Evolutionary conservation across 2,113 vertebrate species (phyloP).

Genomic region (Zingel zingel): DNA sequence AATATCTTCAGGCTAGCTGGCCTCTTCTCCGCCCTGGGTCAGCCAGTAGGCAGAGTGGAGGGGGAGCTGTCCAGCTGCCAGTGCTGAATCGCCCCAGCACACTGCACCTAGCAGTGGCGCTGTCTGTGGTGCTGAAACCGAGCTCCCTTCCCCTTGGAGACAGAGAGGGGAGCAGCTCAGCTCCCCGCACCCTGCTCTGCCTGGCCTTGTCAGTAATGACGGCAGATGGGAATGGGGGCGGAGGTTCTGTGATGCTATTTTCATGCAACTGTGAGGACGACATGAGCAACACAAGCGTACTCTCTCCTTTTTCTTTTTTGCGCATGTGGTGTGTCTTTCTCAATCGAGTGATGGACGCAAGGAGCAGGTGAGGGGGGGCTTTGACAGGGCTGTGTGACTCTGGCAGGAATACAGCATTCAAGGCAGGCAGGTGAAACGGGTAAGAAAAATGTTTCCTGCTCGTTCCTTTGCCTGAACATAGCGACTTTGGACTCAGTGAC

Average conservation of each 20-base stretch:
- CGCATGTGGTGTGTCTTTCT: constrained; percentile 26
- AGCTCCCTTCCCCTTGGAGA: neutral
- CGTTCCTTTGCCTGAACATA: constrained; percentile 41
- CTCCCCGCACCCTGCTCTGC: neutral
- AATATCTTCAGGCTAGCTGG: constrained; percentile 32
- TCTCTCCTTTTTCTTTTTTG: neutral
- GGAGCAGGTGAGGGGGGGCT: neutral
- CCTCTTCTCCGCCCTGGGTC: constrained; percentile 24
- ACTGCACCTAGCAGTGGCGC: neutral
- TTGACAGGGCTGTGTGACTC: constrained; percentile 54
- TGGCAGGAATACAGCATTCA: constrained; percentile 54
- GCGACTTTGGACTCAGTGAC: constrained; percentile 37
- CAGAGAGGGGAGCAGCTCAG: neutral
- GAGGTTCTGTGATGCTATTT: constrained; percentile 54
- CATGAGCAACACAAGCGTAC: constrained; percentile 27
- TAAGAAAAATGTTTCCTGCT: constrained; percentile 40
- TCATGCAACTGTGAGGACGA: constrained; percentile 46
- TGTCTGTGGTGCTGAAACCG: constrained; percentile 56
- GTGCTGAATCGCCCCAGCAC: constrained; percentile 31
- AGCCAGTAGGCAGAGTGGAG: constrained; percentile 32
- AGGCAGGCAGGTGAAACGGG: constrained; percentile 65
- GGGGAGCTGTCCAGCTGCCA: constrained; percentile 52
- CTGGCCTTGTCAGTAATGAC: constrained; percentile 18
- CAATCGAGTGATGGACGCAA: constrained; percentile 10
- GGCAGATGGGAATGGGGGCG: constrained; percentile 24